These are phyloP conservation scores for Anastrepha obliqua DNA, from an alignment of 1,140 invertebrate species.

Conservation along the genomic window DNA sequence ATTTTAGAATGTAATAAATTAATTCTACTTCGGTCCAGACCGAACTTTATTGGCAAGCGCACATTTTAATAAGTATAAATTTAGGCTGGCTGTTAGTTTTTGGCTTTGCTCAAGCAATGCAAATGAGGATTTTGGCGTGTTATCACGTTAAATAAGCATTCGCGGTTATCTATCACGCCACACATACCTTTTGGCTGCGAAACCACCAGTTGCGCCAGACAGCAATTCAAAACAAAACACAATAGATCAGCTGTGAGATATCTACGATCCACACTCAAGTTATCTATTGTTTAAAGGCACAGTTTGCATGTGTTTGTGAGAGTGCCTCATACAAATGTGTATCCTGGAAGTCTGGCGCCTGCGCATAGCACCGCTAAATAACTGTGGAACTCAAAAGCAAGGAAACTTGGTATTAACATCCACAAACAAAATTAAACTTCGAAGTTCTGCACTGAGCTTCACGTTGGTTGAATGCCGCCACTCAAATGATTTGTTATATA, in stretches of 20 bases:
- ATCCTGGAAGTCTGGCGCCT: conserved; percentile 22
- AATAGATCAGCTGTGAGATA: background rate
- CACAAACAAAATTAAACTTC: background rate
- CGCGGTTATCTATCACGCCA: background rate
- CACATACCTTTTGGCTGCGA: background rate
- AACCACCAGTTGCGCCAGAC: conserved; percentile 25
- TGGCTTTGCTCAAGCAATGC: too few relatives aligned
- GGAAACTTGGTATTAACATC: background rate
- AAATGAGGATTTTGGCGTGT: background rate
- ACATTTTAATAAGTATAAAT: too few relatives aligned
- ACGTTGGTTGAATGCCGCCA: background rate
- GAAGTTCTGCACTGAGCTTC: background rate
- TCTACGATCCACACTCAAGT: background rate
- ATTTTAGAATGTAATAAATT: too few relatives aligned
- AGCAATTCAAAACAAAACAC: background rate
- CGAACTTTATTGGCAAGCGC: too few relatives aligned
- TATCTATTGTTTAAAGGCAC: background rate
- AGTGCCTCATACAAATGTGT: background rate
- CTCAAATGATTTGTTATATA: background rate
- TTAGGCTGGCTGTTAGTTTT: too few relatives aligned
- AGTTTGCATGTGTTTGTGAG: background rate
- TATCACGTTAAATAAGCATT: background rate
- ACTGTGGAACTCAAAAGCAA: background rate
- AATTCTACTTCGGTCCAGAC: too few relatives aligned
- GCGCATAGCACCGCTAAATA: background rate